Base-by-base conservation (phyloP, 2,888 invertebrate species). In the Dugesia japonica region DNA sequence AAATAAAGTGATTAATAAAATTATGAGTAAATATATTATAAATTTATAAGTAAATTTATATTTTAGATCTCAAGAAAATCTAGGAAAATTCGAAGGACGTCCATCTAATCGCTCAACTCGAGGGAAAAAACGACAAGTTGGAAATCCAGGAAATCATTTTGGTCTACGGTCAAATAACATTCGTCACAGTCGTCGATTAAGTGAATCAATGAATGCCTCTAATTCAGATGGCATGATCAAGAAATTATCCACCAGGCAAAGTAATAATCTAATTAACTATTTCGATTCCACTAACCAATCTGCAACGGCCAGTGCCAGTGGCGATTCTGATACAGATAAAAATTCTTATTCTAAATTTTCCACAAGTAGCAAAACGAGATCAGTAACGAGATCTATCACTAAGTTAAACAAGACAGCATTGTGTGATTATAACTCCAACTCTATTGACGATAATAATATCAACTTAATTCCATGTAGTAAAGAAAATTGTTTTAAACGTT, bases 401-500 rank as follows among this genome's bases (percentile, higher is more conserved):
- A 56, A 56, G n/a, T 23, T 56, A 20, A 56, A 56, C 7, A 56
- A 56, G 56, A n/a, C 56, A 56, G 23, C 23, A 20, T n/a, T 56
- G 23, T 56, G 56, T 56, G 56, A 56, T 23, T 56, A 4, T 56
- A 56, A 56, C n/a, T 23, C 74, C 31, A 42, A 74, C 33, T 74
- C 74, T 17, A 26, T 23, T n/a, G 74, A 74, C 4, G 74, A 74
- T 26, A 74, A 33, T 31, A 38, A 38, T 1, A 38, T 7, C 7
- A 33, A 74, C n/a, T 38, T 38, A 27, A 75, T 75, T 28, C 15
- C 26, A 15, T 75, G 75, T 71, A 31, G 28, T 9, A 71, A 75
- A 20, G 26, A 9, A 17, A 72, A 20, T 23, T 76, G 76, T 27
- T 23, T 13, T 20, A 76, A 76, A 33, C 76, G 76, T 23, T 76